Evolutionary conservation across 2,113 vertebrate species (phyloP).

Genomic region (Hyperopisus bebe): DNA sequence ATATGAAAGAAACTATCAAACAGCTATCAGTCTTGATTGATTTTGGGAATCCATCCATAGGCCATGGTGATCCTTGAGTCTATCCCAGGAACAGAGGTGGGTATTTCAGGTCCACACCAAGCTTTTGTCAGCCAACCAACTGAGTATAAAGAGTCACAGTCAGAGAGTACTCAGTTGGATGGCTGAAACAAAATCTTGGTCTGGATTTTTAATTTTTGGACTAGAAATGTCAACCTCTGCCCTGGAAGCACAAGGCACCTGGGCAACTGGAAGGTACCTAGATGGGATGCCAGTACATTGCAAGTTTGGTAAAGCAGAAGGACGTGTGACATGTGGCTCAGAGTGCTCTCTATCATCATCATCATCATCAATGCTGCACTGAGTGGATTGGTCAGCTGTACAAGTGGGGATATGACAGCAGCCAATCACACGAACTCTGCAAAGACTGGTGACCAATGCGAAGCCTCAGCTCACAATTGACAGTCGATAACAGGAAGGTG

Average conservation of each 20-base stretch:
- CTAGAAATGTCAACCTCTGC: neutral
- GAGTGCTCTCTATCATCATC: neutral
- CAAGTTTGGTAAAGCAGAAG: neutral
- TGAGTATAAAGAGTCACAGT: neutral
- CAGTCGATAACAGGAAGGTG: neutral
- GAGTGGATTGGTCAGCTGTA: neutral
- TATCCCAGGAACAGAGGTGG: neutral
- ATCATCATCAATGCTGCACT: neutral
- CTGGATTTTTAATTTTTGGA: neutral
- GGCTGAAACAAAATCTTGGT: neutral
- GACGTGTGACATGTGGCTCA: neutral
- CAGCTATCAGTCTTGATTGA: neutral
- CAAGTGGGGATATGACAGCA: neutral
- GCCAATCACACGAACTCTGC: neutral
- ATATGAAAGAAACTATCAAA: neutral
- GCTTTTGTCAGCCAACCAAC: neutral
- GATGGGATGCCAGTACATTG: neutral
- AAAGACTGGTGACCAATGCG: neutral
- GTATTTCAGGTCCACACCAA: neutral
- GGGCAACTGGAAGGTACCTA: neutral
- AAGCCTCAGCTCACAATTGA: neutral
- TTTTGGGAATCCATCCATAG: too few relatives aligned
- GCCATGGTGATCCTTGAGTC: too few relatives aligned
- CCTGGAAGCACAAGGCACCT: neutral
- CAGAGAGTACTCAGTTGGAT: too few relatives aligned